A percentile compares a stretch with the other conserved stretches of the same genome.
Conservation (phyloP, 1,140 invertebrate genomes). For the Mactra quadrangularis region DNA sequence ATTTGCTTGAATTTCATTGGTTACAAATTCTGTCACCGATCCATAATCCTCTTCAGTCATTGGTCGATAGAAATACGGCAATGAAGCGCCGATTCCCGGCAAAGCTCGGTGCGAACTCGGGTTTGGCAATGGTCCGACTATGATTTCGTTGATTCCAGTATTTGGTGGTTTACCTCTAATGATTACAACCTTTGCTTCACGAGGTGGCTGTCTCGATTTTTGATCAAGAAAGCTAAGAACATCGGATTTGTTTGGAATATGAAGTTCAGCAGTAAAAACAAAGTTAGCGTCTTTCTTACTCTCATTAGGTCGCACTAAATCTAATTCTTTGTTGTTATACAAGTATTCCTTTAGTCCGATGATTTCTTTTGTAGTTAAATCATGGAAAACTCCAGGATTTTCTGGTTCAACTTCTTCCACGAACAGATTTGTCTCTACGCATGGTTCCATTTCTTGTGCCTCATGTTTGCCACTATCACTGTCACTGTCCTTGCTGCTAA, state of each 20-base stretch:
- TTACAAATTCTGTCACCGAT: conserved; percentile 44
- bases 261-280: conserved; percentile 57
- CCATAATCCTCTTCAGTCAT: conserved; percentile 53
- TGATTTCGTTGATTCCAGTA: conserved; percentile 71
- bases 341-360: conserved; percentile 52
- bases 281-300: conserved; percentile 48
- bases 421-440: neutral
- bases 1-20: conserved; percentile 49
- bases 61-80: conserved; percentile 66
- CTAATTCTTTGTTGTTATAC: conserved; percentile 34
- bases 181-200: conserved; percentile 73
- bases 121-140: conserved; percentile 69
- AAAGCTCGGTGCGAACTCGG: conserved; percentile 52
- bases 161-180: conserved; percentile 56
- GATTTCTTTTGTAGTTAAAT: conserved; percentile 58
- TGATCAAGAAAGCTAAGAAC: conserved; percentile 66
- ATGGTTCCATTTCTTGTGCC: neutral
- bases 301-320: conserved; percentile 7
- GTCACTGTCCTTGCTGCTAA: neutral
- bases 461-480: too few species aligned
- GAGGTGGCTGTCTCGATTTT: conserved; percentile 50
- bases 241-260: conserved; percentile 62
- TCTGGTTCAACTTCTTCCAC: conserved; percentile 18
- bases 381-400: conserved; percentile 39
- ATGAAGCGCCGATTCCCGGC: conserved; percentile 57